phyloP scores from a whole-genome alignment of 2,797 vertebrate genomes.

The Zalophus californianus region DNA sequence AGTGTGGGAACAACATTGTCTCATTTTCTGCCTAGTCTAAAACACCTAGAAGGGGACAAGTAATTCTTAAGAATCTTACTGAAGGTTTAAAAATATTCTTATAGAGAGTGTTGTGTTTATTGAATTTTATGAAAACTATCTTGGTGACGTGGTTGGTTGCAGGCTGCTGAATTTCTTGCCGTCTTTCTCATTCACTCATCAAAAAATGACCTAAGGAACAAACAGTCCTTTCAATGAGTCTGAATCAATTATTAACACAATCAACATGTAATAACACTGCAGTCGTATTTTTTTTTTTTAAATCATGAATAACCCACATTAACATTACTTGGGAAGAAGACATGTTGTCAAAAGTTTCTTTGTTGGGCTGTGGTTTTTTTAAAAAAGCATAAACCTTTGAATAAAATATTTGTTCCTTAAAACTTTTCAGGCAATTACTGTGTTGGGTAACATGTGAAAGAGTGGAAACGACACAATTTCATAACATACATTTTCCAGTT shows the following conservation, averaged over 20 bases:
- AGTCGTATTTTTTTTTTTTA: slow-evolving; percentile 53
- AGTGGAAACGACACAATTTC: slow-evolving; percentile 65
- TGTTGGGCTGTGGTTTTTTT: slow-evolving; percentile 62
- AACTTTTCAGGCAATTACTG: slow-evolving; percentile 63
- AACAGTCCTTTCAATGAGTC: not conserved
- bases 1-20: not conserved
- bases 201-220: slow-evolving; percentile 50
- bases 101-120: slow-evolving; percentile 11
- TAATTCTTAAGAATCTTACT: slow-evolving; percentile 22
- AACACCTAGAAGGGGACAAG: not conserved
- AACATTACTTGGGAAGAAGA: slow-evolving; percentile 59
- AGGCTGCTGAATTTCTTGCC: slow-evolving; percentile 14
- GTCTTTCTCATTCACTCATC: slow-evolving; percentile 9
- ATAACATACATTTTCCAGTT: slow-evolving; percentile 60
- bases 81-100: slow-evolving; percentile 30
- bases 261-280: slow-evolving; percentile 19
- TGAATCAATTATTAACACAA: slow-evolving; percentile 50
- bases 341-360: slow-evolving; percentile 43
- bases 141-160: not conserved
- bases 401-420: slow-evolving; percentile 62
- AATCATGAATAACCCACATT: slow-evolving; percentile 45
- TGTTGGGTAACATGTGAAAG: slow-evolving; percentile 58
- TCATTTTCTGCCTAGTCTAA: not conserved
- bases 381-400: slow-evolving; percentile 47
- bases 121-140: not conserved